These are phyloP conservation scores for Caenorhabditis sp. DNA, from an alignment of 2,888 invertebrate genomes.

Conservation along the genomic window DNA sequence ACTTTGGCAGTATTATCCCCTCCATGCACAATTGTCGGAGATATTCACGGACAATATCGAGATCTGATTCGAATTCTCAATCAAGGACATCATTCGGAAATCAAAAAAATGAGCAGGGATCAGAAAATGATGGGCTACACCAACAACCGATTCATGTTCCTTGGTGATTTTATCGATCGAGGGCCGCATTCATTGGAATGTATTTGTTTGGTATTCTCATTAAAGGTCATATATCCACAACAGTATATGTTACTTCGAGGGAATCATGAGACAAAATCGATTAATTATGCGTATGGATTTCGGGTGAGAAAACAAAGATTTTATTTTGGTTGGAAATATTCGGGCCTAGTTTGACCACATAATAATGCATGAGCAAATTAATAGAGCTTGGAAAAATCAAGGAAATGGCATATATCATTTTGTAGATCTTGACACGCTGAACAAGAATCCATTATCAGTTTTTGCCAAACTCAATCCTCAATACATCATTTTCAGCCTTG, in stretches of 20 bases:
- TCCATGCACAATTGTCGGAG: constrained; percentile 32
- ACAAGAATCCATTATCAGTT: too few species aligned
- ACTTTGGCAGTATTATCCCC: constrained; percentile 24
- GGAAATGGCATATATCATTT: too few species aligned
- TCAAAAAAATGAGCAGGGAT: background rate
- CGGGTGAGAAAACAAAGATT: constrained; percentile 6
- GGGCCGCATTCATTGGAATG: constrained; percentile 39
- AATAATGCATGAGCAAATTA: too few species aligned
- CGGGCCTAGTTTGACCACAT: too few species aligned
- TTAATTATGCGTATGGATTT: constrained; percentile 50
- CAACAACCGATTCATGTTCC: constrained; percentile 21
- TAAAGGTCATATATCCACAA: constrained; percentile 23
- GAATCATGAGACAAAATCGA: constrained; percentile 42
- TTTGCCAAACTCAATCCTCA: too few species aligned
- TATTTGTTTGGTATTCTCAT: constrained; percentile 33
- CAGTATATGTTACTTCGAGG: constrained; percentile 39
- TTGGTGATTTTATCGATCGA: constrained; percentile 44
- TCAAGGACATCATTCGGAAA: background rate
- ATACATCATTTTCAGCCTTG: too few species aligned
- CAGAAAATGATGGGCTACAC: background rate
- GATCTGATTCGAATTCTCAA: constrained; percentile 31
- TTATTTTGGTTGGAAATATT: too few species aligned
- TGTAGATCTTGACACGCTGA: too few species aligned
- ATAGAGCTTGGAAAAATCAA: too few species aligned
- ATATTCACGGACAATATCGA: constrained; percentile 33